phyloP scores from a whole-genome alignment of 2,888 invertebrate genomes.

The Brachypalpus laphriformis region DNA sequence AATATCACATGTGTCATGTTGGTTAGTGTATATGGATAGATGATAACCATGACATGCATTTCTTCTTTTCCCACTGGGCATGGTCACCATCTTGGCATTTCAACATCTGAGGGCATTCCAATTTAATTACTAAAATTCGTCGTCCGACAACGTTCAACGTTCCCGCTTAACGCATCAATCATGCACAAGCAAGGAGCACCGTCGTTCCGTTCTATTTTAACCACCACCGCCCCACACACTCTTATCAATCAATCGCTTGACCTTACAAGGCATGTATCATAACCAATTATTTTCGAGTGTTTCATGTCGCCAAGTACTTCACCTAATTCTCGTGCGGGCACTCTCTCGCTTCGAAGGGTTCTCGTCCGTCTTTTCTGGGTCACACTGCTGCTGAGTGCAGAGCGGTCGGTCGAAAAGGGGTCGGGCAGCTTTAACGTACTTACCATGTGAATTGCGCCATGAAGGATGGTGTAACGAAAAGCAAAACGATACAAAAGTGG shows the following conservation, averaged over 20 bases:
- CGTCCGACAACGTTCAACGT: background rate
- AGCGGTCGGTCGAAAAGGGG: too few relatives aligned
- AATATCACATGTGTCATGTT: too few relatives aligned
- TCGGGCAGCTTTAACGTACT: conserved; percentile 29
- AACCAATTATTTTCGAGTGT: conserved; percentile 56
- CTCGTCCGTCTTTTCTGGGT: conserved; percentile 40
- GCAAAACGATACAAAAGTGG: conserved; percentile 30
- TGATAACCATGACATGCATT: too few relatives aligned
- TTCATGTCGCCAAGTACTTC: conserved; percentile 41
- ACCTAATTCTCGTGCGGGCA: conserved; percentile 36
- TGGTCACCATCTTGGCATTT: background rate
- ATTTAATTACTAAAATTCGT: background rate
- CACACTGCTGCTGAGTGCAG: background rate
- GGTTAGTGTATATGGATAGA: too few relatives aligned
- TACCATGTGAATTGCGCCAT: conserved; percentile 71
- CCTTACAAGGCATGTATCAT: conserved; percentile 44
- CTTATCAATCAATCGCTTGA: conserved; percentile 68
- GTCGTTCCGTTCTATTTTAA: background rate
- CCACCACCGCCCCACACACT: background rate
- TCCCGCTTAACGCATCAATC: conserved; percentile 5
- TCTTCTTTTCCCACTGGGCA: background rate
- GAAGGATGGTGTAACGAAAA: conserved; percentile 41
- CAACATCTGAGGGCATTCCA: background rate
- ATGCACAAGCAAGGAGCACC: background rate
- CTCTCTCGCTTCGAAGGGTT: conserved; percentile 6